Percentiles rank a stretch among this genome's conserved stretches.
Evolutionary conservation across 2,113 vertebrate species (phyloP).

Genomic region (Pterocles gutturalis): DNA sequence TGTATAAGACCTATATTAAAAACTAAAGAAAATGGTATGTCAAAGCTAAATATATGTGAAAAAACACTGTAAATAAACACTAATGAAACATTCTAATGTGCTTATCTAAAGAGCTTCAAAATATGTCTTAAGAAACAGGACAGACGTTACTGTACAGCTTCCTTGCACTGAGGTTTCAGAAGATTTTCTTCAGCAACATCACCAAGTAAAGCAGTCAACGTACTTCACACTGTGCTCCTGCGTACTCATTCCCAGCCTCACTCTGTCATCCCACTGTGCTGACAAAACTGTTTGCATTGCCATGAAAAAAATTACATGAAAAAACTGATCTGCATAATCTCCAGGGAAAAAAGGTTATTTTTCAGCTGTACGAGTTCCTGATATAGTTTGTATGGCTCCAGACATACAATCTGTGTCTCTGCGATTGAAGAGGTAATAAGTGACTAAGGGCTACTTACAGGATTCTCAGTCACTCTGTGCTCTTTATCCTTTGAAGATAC

Average conservation of each 20-base stretch:
- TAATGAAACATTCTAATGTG: not conserved
- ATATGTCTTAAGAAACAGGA: not conserved
- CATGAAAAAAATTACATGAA: not conserved
- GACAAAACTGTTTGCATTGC: not conserved
- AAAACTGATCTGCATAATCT: not conserved
- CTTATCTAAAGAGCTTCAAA: not conserved
- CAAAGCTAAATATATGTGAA: not conserved
- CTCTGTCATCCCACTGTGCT: not conserved
- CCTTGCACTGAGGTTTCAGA: not conserved
- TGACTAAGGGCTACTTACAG: not conserved
- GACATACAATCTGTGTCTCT: not conserved
- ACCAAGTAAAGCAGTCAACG: not conserved
- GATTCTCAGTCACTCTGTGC: not conserved
- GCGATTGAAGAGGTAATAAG: not conserved
- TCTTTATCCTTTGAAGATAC: not conserved
- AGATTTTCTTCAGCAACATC: not conserved
- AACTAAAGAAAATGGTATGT: not conserved
- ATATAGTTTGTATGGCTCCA: not conserved
- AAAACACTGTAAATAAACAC: not conserved
- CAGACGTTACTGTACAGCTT: not conserved
- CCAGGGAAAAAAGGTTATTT: not conserved
- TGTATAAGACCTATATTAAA: not conserved
- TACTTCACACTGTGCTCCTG: not conserved
- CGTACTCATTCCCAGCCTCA: not conserved
- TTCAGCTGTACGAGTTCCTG: not conserved